Percentiles rank a stretch among this genome's conserved stretches.
Evolutionary conservation across 2,888 invertebrate genomes (phyloP).

Genomic region (Panorpa germanica): DNA sequence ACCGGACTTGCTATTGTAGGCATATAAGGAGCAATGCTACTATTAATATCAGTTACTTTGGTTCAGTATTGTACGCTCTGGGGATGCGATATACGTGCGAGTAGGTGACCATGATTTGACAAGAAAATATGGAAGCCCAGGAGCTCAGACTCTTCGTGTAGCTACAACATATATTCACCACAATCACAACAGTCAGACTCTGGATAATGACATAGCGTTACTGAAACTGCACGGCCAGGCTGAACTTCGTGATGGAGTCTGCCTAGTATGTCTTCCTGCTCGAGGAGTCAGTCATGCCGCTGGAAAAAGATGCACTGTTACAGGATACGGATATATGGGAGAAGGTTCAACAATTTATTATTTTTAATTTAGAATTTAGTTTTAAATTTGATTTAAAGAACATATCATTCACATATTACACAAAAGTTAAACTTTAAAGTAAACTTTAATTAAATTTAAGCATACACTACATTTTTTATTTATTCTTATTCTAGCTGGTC

Average conservation of each 20-base stretch:
- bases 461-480: neutral
- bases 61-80: slow-evolving; percentile 74
- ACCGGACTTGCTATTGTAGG: neutral
- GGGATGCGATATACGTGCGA: slow-evolving; percentile 82
- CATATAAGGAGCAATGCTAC: too few relatives aligned
- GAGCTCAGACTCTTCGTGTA: slow-evolving; percentile 76
- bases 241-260: slow-evolving; percentile 66
- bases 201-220: slow-evolving; percentile 87
- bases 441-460: neutral
- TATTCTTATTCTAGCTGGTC: slow-evolving; percentile 43
- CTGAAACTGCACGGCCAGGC: slow-evolving; percentile 78
- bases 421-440: neutral
- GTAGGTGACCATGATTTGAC: slow-evolving; percentile 88
- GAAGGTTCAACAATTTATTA: slow-evolving; percentile 42
- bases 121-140: slow-evolving; percentile 76
- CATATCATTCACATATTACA: neutral
- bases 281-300: slow-evolving; percentile 76
- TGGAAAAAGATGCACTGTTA: slow-evolving; percentile 80
- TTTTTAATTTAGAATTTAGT: slow-evolving; percentile 3
- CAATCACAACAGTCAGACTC: slow-evolving; percentile 86
- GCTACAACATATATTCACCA: slow-evolving; percentile 91
- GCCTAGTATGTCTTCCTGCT: slow-evolving; percentile 65
- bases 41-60: slow-evolving; percentile 9
- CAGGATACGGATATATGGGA: slow-evolving; percentile 90
- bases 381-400: slow-evolving; percentile 6